Evolutionary conservation across 2,888 invertebrate species (phyloP).

Genomic region (Acronicta alni): DNA sequence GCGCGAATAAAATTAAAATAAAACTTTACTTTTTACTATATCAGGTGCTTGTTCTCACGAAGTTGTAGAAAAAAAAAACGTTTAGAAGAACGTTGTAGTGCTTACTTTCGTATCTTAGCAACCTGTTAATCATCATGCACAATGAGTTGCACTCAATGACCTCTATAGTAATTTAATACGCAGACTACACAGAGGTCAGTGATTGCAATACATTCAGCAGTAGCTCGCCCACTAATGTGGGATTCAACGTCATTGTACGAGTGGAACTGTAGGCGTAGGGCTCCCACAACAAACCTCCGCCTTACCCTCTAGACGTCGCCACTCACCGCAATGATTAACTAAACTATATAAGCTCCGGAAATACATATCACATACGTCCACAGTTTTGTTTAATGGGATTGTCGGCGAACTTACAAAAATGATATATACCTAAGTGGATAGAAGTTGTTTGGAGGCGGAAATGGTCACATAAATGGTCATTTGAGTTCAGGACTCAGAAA

Average conservation of each 20-base stretch:
- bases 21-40: conserved; percentile 1
- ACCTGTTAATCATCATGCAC: conserved; percentile 1
- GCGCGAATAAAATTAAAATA: background rate
- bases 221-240: background rate
- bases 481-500: too few relatives aligned
- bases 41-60: background rate
- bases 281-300: background rate
- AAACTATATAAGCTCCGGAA: background rate
- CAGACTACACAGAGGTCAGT: too few relatives aligned
- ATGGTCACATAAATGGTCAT: too few relatives aligned
- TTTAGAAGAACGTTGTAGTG: background rate
- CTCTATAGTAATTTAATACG: too few relatives aligned
- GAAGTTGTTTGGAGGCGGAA: too few relatives aligned
- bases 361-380: background rate
- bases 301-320: background rate
- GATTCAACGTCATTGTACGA: background rate
- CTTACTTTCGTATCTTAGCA: conserved; percentile 4
- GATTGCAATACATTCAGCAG: background rate
- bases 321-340: background rate
- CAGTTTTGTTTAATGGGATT: too few relatives aligned
- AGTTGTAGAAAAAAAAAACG: too few relatives aligned
- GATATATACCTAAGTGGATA: too few relatives aligned
- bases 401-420: too few relatives aligned
- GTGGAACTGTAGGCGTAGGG: background rate
- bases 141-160: too few relatives aligned